Evolutionary conservation across 2,888 invertebrate species (phyloP).

Genomic region (Spicauda simplicius): DNA sequence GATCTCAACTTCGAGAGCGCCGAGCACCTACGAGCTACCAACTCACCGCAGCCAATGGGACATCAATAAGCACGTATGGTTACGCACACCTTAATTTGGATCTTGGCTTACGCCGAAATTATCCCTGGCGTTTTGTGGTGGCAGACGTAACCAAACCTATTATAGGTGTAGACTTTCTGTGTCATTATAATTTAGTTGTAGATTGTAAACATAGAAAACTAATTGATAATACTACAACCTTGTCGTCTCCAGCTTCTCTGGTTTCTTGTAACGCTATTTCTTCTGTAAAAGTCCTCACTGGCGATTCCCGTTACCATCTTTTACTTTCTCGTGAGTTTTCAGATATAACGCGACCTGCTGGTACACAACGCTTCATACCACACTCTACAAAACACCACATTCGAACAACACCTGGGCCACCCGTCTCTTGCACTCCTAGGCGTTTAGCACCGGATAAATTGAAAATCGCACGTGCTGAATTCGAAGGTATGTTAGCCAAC

Average conservation of each 20-base stretch:
- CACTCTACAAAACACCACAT: constrained; percentile 42
- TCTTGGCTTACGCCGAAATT: constrained; percentile 45
- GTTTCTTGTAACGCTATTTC: constrained; percentile 12
- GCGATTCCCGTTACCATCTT: constrained; percentile 26
- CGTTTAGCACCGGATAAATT: too few species aligned
- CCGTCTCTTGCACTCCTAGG: constrained; percentile 47
- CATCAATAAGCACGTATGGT: constrained; percentile 44
- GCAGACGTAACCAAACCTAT: constrained; percentile 49
- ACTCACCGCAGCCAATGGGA: constrained; percentile 48
- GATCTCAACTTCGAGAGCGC: constrained; percentile 38
- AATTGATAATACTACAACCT: constrained; percentile 39
- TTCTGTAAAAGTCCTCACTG: constrained; percentile 29
- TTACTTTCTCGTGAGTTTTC: constrained; percentile 31
- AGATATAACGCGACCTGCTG: constrained; percentile 39
- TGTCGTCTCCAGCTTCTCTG: constrained; percentile 19
- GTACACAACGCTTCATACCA: constrained; percentile 41
- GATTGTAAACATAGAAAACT: constrained; percentile 47
- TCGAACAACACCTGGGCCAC: constrained; percentile 48
- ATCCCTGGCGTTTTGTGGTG: constrained; percentile 46
- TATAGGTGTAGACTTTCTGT: constrained; percentile 48
- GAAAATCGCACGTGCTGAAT: constrained; percentile 49
- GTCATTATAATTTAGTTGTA: constrained; percentile 50
- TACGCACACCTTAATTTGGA: constrained; percentile 41
- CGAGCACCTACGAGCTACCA: constrained; percentile 44
- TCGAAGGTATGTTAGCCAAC: constrained; percentile 52